Base-by-base conservation (phyloP, 2,797 vertebrate species). In the Cynopterus sphinx region DNA sequence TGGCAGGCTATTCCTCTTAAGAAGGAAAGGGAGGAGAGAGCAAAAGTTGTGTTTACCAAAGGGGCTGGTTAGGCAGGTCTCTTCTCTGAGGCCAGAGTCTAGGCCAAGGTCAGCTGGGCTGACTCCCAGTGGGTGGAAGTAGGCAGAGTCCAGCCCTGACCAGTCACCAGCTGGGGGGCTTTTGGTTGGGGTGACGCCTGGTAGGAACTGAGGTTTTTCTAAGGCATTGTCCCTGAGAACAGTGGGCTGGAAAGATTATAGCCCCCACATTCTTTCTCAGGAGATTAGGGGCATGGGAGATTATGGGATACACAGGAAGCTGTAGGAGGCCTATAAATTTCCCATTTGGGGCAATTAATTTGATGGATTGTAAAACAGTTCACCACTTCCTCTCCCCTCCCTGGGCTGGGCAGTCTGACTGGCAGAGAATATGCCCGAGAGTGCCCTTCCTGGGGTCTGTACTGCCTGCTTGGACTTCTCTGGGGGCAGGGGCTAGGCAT, bases 271-370 rank as follows among this genome's bases (percentile, higher is more conserved):
- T 91, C 86, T 96, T 96, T 94, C 87, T 94, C 61, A 59, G 87
- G 70, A 82, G 93, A 96, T 97, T 96, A 95, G 90, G 73, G 6
- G 16, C 77, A 9, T n/a, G 70, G 81, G 77, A 96, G 97, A 92
- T 90, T 90, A 90, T 79, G 85, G 75, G 57, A 59, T 5, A 0
- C 87, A 19, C 90, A 74, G 17, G 74, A 97, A 92, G 74, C 91
- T 68, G 86, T 79, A 85, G 67, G 78, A 97, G 85, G 81, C 46
- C 91, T 96, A 57, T 95, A 95, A 3, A 3, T 75, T 97, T 97
- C 89, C 73, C 89, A 79, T 96, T 91, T 97, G 79, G 94, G 93
- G 84, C 94, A 96, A 97, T 98, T 97, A 94, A 91, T 97, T 97
- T 97, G 93, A 96, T 94, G 97, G 96, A 87, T 93, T 94, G 51